phyloP scores from a whole-genome alignment of 2,113 vertebrate species.

The Megalops atlanticus region DNA sequence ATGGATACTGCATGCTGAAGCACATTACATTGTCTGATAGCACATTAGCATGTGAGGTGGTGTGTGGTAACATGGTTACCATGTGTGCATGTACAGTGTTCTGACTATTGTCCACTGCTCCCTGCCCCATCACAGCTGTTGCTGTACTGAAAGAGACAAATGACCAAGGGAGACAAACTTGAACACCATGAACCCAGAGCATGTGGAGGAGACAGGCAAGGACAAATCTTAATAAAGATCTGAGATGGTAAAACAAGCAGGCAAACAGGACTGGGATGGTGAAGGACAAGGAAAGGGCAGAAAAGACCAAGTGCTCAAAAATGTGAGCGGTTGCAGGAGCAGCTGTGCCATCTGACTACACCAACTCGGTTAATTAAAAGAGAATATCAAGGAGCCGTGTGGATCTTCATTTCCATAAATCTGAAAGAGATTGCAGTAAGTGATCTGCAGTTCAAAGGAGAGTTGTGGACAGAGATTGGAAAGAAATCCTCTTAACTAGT shows the following conservation, averaged over 20 bases:
- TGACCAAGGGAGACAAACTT: not conserved
- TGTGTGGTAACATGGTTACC: not conserved
- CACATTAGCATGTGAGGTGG: not conserved
- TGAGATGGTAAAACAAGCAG: not conserved
- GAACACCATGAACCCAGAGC: not conserved
- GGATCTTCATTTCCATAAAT: constrained; percentile 16
- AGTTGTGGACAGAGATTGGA: not conserved
- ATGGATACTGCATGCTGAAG: not conserved
- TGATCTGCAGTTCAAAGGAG: not conserved
- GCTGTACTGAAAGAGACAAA: not conserved
- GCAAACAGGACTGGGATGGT: not conserved
- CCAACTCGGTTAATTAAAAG: not conserved
- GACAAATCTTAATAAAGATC: not conserved
- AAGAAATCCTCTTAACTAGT: not conserved
- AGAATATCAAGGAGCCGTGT: not conserved
- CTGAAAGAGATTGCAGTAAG: not conserved
- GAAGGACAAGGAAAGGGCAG: not conserved
- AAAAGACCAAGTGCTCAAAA: not conserved
- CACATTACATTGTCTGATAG: not conserved
- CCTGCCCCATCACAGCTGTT: not conserved
- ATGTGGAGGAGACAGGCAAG: not conserved
- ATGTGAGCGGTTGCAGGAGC: no score
- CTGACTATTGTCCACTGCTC: not conserved
- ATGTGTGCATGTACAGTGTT: not conserved
- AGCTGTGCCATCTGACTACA: not conserved